Base-by-base conservation (phyloP, 1,140 invertebrate species). In the Aphis gossypii region DNA sequence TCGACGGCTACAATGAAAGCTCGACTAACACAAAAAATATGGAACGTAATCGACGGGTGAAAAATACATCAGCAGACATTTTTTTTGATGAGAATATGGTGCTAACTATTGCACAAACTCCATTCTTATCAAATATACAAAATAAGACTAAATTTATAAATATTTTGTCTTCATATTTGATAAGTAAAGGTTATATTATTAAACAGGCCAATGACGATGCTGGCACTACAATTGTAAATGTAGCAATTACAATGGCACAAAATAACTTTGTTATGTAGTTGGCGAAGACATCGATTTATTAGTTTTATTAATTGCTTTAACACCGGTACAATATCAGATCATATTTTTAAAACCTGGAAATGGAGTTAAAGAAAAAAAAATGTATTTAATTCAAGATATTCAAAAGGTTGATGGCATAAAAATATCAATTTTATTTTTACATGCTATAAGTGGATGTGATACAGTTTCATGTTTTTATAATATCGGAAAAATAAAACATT, bases 1-100 rank as follows among this genome's bases (percentile, higher is more conserved):
- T 94, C 90, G 94, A 94, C 56, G 94, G 94, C 2, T 94, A 94
- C 82, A 9, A 44, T 84, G 6, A 87, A 87, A 87, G 41, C 41
- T 46, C 41, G 44, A 87, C 21, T n/a, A 48, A 6, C 23, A 46
- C 84, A 87, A 87, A 87, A 87, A 87, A 87, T 87, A 48, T 86
- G 83, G 83, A 86, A 86, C 84, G 84, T 46, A 46, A 1, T 87
- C 84, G 38, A 11, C 20, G 41, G 0, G 44, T 87, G 9, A 87
- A 87, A 87, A 87, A 30, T 87, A 87, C 84, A 11, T 87, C 84
- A 21, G 84, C 84, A 7, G 84, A 87, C 30, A 87, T 87, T 87
- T 87, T 87, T 48, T 87, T 87, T 87, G 84, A 87, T n/a, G 7
- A 87, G 30, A 8, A 87, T 87, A 87, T 87, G 41, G 83, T 86